Conservation (phyloP, 2,113 vertebrate genomes). For the Eptesicus fuscus region DNA sequence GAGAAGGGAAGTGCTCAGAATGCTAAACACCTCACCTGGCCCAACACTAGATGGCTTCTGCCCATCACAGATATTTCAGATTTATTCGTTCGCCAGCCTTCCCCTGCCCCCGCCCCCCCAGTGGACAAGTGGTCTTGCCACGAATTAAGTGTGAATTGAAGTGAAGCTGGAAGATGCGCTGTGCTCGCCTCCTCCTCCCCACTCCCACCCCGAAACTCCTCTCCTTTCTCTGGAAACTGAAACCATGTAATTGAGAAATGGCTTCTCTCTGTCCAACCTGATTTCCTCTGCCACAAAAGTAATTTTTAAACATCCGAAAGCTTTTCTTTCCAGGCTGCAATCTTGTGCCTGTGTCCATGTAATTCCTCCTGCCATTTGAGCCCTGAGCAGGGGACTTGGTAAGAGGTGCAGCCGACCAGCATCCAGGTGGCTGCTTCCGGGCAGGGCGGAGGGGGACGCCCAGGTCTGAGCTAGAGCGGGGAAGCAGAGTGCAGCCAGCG, state of each 20-base stretch:
- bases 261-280: slow-evolving; percentile 45
- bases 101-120: not conserved
- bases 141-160: slow-evolving; percentile 46
- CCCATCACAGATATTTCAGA: not conserved
- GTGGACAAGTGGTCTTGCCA: not conserved
- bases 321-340: slow-evolving; percentile 33
- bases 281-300: slow-evolving; percentile 50
- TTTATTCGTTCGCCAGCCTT: not conserved
- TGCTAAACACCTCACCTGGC: not conserved
- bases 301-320: slow-evolving; percentile 63
- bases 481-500: not conserved
- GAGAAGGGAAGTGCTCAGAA: not conserved
- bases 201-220: not conserved
- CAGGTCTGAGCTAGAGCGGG: no score
- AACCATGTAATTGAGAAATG: slow-evolving; percentile 69
- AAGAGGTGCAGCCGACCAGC: not conserved
- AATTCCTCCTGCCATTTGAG: not conserved
- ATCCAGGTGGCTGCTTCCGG: not conserved
- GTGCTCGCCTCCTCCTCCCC: not conserved
- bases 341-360: slow-evolving; percentile 22
- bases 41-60: not conserved
- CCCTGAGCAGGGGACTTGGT: not conserved
- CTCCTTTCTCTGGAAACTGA: slow-evolving; percentile 45
- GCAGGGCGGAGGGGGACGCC: rapidly evolving
- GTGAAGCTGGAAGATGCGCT: not conserved